Base-by-base conservation (phyloP, 2,888 invertebrate species). In the Xestoiulus laeticollis region DNA sequence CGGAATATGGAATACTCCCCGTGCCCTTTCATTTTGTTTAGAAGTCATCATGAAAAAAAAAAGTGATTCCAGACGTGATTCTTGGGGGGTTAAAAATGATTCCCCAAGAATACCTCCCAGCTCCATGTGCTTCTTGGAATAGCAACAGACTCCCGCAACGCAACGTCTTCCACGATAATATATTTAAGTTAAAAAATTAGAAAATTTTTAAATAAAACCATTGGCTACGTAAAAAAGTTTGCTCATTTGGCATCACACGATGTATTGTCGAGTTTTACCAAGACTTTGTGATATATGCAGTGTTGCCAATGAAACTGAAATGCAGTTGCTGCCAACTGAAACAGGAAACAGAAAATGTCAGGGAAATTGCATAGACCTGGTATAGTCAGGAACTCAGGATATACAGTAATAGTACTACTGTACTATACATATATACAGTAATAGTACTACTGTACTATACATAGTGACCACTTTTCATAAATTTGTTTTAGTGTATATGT, bases 141-240 rank as follows among this genome's bases (percentile, higher is more conserved):
- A 78, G 78, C 16, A 78, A 78, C 78, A 78, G 78, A 30, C 78
- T 30, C 78, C 78, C 30, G 78, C 30, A 78, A 16, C 78, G 78
- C 30, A 5, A 4, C 53, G 1, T 44, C 48, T 19, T 48, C 16
- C 48, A 2, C 0, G n/a, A n/a, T n/a, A n/a, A 59, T 8, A 59
- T 22, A 22, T 59, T 6, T 6, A 59, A 22, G 59, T 59, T 59
- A n/a, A 59, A 48, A 22, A 26, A 10, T 78, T 14, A 30, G 30
- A 3, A 78, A 30, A 14, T 30, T 78, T 78, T 38, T 30, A 26
- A 78, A 30, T 30, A 78, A 78, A 78, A 10, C 30, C 78, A 30
- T 78, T 78, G 78, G 26, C 26, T 30, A 26, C 48, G 48, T 48
- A 48, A 4, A 48, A 16, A 48, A 48, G 48, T 16, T 48, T 48